A percentile compares a stretch with the other conserved stretches of the same genome.
phyloP scores from a whole-genome alignment of 2,113 vertebrate genomes.

The Macrotus californicus region DNA sequence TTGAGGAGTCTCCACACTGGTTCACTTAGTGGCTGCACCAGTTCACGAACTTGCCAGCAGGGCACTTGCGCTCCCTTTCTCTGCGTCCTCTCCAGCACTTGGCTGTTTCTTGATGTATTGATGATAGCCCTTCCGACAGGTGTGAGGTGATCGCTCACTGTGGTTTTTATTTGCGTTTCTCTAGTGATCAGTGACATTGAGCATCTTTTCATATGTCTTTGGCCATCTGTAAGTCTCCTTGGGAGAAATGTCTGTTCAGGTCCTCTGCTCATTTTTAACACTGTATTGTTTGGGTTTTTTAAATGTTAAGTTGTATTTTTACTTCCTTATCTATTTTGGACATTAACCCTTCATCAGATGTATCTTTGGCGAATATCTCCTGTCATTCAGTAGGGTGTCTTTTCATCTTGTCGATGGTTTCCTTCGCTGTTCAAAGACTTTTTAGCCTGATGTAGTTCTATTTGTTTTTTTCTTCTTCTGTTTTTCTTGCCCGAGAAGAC shows the following conservation, averaged over 20 bases:
- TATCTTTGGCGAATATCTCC: not conserved
- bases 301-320: not conserved
- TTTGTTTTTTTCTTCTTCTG: not conserved
- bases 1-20: not conserved
- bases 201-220: not conserved
- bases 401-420: not conserved
- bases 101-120: not conserved
- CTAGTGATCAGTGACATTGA: too few relatives aligned
- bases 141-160: not conserved
- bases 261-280: not conserved
- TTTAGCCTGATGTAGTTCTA: not conserved
- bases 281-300: not conserved
- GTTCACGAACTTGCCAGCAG: not conserved
- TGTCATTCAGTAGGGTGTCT: not conserved
- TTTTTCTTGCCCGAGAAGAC: too few relatives aligned
- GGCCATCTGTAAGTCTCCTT: not conserved
- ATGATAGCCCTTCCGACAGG: not conserved
- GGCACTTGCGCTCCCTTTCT: rapidly evolving
- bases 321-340: not conserved
- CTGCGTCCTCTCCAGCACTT: not conserved
- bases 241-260: not conserved
- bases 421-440: not conserved
- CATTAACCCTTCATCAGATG: not conserved
- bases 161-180: not conserved
- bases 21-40: not conserved